Base-by-base conservation (phyloP, 2,888 invertebrate genomes). In the Pristionchus entomophagus region DNA sequence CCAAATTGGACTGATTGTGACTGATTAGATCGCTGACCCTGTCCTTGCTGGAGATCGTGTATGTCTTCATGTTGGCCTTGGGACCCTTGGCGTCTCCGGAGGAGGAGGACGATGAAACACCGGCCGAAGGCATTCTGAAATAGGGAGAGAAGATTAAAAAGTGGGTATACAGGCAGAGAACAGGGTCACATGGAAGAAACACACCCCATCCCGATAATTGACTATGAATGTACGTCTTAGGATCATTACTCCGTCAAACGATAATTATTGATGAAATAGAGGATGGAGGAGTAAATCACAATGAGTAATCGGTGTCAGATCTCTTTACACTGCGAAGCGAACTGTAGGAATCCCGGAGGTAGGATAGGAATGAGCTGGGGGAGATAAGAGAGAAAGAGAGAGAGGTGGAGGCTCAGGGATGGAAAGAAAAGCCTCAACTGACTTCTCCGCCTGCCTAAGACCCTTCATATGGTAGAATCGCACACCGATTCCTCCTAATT, bases 51-150 rank as follows among this genome's bases (percentile, higher is more conserved):
- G 73, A 73, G 73, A 85, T 84, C 17, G 73, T 85, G 26, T 38
- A 53, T n/a, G 29, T 56, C 51, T 38, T 35, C 53, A 73, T 85
- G 26, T 32, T 38, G 14, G 77, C 51, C 38, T 77, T 77, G 35
- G 38, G 29, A 22, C 73, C 85, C 41, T 73, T 77, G n/a, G 73
- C 22, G 53, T 73, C 85, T 41, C 53, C 73, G 19, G 85, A 29
- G 29, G 85, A 84, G 10, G 84, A 41, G 35, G 65, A 65, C 19
- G 65, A 83, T 49, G 83, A 83, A 45, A 32, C 41, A 14, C 73
- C 85, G 53, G 85, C 85, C 32, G 85, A 85, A 35, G 85, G 83
- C 83, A 84, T 84, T 32, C 83, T 84, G 62, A 22, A 45, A 73
- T 41, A 12, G 41, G 41, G 73, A 22, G 38, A 69, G 38, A n/a